Evolutionary conservation across 92 coral and sea anemone species (phyloP).

Genomic region (Siderastrea siderea): DNA sequence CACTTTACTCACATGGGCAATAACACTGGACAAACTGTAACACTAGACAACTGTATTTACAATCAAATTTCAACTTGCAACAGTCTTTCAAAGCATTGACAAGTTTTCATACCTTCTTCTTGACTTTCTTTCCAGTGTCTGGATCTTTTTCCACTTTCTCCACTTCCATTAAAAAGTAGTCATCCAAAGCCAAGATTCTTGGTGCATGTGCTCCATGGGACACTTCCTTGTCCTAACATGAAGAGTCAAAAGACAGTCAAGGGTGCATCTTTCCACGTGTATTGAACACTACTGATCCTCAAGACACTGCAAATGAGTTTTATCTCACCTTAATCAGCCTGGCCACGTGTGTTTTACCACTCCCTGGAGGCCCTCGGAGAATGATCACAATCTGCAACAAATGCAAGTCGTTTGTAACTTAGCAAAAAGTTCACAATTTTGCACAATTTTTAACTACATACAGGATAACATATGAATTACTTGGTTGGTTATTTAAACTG

Average conservation of each 20-base stretch:
- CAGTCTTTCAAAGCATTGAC: not conserved
- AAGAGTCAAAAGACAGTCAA: not conserved
- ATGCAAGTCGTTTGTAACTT: no score
- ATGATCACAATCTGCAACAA: conserved; percentile 90
- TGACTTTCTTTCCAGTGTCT: conserved; percentile 91
- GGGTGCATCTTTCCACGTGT: not conserved
- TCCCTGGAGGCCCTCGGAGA: conserved; percentile 96
- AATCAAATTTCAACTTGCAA: no score
- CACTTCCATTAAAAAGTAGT: conserved; percentile 94
- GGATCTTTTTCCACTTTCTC: conserved; percentile 91
- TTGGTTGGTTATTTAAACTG: no score
- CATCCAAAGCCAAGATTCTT: conserved; percentile 93
- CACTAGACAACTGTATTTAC: no score
- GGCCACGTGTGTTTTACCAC: conserved; percentile 99
- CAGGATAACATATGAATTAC: no score
- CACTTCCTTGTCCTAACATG: conserved; percentile 88
- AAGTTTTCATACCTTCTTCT: conserved; percentile 82
- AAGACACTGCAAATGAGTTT: not conserved
- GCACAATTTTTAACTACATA: no score
- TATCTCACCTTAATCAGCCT: conserved; percentile 88
- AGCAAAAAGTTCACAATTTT: no score
- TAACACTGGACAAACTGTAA: no score
- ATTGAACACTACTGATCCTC: not conserved
- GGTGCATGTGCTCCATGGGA: conserved; percentile 94
- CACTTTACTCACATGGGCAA: no score